A percentile compares a stretch with the other conserved stretches of the same genome.
Evolutionary conservation across 35 echinoderm and acorn worm genomes (phyloP).

Genomic region (Patiria miniata): DNA sequence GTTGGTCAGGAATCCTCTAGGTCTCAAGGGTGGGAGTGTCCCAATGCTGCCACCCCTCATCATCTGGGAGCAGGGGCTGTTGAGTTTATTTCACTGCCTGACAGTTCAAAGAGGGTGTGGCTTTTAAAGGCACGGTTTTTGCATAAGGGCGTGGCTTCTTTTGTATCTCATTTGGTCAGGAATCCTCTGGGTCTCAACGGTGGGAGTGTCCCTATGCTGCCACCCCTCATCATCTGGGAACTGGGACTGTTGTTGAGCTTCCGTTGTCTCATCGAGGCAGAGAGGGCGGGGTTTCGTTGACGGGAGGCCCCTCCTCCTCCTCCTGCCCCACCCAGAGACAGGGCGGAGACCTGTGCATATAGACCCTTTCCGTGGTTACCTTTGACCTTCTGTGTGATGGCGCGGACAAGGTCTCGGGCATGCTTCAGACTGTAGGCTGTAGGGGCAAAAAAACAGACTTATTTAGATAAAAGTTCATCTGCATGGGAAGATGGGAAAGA

Average conservation of each 20-base stretch:
- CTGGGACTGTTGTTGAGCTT: slow-evolving; percentile 16
- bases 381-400: slow-evolving; percentile 93
- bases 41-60: not conserved
- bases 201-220: slow-evolving; percentile 19
- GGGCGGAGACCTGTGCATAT: slow-evolving; percentile 58
- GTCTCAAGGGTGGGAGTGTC: slow-evolving; percentile 59
- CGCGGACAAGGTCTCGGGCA: slow-evolving; percentile 87
- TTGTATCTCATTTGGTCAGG: slow-evolving; percentile 48
- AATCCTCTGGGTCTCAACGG: slow-evolving; percentile 63
- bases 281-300: not conserved
- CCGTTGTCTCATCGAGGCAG: not conserved
- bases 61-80: not conserved
- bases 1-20: slow-evolving; percentile 54
- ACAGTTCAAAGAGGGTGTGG: not conserved
- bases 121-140: not conserved
- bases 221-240: not conserved
- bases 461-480: no score
- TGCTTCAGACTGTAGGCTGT: slow-evolving; percentile 96
- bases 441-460: not conserved
- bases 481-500: no score
- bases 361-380: slow-evolving; percentile 58
- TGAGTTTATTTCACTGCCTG: not conserved
- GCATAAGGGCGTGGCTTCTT: not conserved
- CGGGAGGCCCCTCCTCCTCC: not conserved
- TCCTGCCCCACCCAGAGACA: not conserved